Evolutionary conservation across 1,140 invertebrate genomes (phyloP).

Genomic region (Melipona quadrifasciata): DNA sequence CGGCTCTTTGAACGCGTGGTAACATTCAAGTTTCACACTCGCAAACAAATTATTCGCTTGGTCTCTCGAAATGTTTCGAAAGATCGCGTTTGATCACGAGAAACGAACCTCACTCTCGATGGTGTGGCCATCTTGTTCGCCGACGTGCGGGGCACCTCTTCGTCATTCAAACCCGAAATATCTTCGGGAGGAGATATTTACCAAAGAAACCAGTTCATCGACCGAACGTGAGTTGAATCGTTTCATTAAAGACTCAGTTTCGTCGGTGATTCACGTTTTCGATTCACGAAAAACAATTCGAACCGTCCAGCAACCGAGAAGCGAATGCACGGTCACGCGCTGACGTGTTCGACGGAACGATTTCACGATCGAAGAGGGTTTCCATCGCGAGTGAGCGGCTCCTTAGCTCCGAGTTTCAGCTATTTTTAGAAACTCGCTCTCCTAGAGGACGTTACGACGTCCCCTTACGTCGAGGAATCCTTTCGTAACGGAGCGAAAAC

Average conservation of each 20-base stretch:
- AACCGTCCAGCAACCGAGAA: too few species aligned
- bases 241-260: neutral
- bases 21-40: too few species aligned
- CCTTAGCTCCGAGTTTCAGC: conserved; percentile 1
- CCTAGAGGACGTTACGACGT: conserved; percentile 3
- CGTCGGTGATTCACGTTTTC: neutral
- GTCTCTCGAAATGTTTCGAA: neutral
- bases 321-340: too few species aligned
- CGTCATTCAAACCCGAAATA: neutral
- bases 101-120: neutral
- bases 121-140: conserved; percentile 12
- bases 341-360: neutral
- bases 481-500: neutral
- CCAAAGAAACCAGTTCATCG: neutral
- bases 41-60: too few species aligned
- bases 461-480: too few species aligned
- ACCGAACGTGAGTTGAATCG: too few species aligned
- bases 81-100: too few species aligned
- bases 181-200: neutral
- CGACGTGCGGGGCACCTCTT: neutral
- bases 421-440: conserved; percentile 36
- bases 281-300: neutral
- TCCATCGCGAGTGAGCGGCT: conserved; percentile 1
- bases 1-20: too few species aligned
- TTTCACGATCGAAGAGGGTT: neutral